Evolutionary conservation across 2,888 invertebrate species (phyloP), one percentile per base, ranked within the genome.

Genomic region (Lagria hirta): DNA sequence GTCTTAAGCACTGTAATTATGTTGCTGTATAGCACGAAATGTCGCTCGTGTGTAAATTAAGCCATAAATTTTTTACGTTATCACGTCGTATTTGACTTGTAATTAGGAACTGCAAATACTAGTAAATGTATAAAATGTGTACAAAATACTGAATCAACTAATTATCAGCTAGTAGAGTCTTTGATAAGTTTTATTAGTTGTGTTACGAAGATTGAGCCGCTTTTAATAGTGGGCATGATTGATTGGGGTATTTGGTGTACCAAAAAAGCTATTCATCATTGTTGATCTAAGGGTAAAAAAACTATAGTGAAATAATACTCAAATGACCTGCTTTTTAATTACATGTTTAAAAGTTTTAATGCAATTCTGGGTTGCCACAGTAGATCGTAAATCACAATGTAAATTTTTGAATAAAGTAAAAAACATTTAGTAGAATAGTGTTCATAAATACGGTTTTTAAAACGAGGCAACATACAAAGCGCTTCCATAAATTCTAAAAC

Each of bases 361-460:
- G n/a, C n/a, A n/a, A n/a, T n/a, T n/a, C n/a, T n/a, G n/a, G n/a
- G n/a, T n/a, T n/a, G n/a, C n/a, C n/a, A n/a, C n/a, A n/a, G n/a
- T n/a, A n/a, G n/a, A n/a, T n/a, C n/a, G n/a, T n/a, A n/a, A n/a
- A n/a, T n/a, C n/a, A n/a, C n/a, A n/a, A n/a, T n/a, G n/a, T n/a
- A n/a, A n/a, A n/a, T n/a, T n/a, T n/a, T n/a, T n/a, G n/a, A n/a
- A n/a, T n/a, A n/a, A n/a, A n/a, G n/a, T n/a, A 36, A 35, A 43
- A 32, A 44, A 35, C 48, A 44, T 26, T 41, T 41, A 48, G 48
- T 41, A 44, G 36, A 44, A 48, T 44, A 48, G 41, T 44, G 44
- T 47, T 33, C 47, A 47, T 47, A 47, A 47, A 47, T 47, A 47
- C 47, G 42, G 38, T 41, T 44, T n/a, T 48, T 41, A 44, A 44